Evolutionary conservation across 92 coral and sea anemone species (phyloP).

Genomic region (Parazoanthus darwini): DNA sequence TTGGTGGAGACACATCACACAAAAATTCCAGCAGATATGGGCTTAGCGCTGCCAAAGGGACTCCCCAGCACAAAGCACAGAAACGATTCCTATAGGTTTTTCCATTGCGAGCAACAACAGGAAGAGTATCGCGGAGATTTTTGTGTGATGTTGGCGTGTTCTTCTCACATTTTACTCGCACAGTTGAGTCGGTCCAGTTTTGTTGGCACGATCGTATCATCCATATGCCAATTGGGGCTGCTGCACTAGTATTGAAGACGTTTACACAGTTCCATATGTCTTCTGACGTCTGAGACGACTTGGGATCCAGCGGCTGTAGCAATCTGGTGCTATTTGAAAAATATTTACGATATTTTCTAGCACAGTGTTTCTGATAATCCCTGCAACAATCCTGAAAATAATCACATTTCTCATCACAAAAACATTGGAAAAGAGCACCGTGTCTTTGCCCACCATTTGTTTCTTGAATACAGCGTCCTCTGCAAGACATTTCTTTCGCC

Average conservation of each 20-base stretch:
- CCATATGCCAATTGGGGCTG: conserved; percentile 1
- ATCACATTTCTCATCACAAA: conserved; percentile 10
- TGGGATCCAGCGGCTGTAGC: neutral
- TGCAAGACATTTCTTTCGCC: neutral
- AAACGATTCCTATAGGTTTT: conserved; percentile 28
- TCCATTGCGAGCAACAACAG: conserved; percentile 35
- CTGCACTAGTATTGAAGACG: neutral
- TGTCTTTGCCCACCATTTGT: neutral
- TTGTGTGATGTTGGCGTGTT: neutral
- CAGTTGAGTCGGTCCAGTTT: conserved; percentile 4
- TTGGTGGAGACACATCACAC: conserved; percentile 39
- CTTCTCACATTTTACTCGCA: neutral
- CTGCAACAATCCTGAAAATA: conserved; percentile 8
- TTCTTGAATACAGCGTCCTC: neutral
- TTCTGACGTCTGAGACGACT: neutral
- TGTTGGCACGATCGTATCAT: conserved; percentile 36
- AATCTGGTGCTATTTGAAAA: neutral
- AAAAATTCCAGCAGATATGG: neutral
- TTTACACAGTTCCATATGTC: neutral
- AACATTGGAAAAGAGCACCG: neutral
- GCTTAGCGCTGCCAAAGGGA: neutral
- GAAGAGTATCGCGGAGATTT: conserved; percentile 28
- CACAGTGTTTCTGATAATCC: neutral
- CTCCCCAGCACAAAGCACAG: conserved; percentile 46
- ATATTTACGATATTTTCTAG: neutral